Evolutionary conservation across 2,797 vertebrate species (phyloP), one percentile per base, ranked within the genome.

Genomic region (Oceanodroma leucorhoa): DNA sequence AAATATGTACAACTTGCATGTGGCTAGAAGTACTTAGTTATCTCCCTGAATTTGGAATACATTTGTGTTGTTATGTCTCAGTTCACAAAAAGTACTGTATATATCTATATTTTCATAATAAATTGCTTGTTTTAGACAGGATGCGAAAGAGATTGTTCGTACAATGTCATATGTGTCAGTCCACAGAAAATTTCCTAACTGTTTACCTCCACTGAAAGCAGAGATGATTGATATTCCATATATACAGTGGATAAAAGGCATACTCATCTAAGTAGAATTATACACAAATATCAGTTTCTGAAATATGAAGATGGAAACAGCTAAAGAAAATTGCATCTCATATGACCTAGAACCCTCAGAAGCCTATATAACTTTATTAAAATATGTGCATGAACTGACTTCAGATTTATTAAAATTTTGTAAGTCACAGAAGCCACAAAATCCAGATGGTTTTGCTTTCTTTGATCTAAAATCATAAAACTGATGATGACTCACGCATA

Each of bases 391-490:
- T n/a, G 24, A 84, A 57, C n/a, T 81, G 29, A 57, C 54, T 88
- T 78, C 69, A 81, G 61, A 57, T 70, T 88, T 92, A 86, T 83
- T 88, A 51, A 40, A 58, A 61, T 92, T 92, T 83, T 82, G 6
- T 69, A 65, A 24, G 17, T 67, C 48, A 46, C 67, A 65, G 64
- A 82, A 92, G 34, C 36, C 75, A 93, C n/a, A 71, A 93, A 94
- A 87, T 78, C 80, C 78, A 54, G 40, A 83, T 73, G 55, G 14
- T 29, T 78, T 91, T 83, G 27, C 65, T 83, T 86, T 88, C 76
- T 88, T 95, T 93, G 60, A 85, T 94, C 48, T 86, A 61, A 90
- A 88, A 70, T 61, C 9, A 38, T 87, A 73, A 91, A 90, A 87
- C 1, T 70, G 41, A 65, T 92, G 87, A 75, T 70, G 82, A 78